Evolutionary conservation across 2,113 vertebrate species (phyloP).

Genomic region (Amphiprion ocellaris): DNA sequence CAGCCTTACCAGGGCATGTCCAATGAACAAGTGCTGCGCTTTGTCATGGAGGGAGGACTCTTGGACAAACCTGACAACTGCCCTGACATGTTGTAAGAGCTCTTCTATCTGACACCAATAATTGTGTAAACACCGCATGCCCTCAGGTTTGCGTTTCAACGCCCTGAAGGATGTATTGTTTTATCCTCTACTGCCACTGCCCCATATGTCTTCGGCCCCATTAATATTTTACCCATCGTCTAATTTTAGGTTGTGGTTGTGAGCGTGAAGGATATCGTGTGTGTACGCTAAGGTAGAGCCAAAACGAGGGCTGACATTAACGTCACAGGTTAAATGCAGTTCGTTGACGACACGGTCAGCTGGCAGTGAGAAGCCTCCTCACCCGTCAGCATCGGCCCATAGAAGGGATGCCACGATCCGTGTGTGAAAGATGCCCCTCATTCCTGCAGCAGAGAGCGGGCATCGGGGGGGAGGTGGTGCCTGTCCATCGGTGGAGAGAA

Average conservation of each 20-base stretch:
- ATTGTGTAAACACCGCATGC: not conserved
- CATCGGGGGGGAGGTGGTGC: conserved; percentile 47
- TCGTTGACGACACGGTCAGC: conserved; percentile 72
- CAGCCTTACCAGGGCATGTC: conserved; percentile 99
- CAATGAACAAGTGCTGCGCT: conserved; percentile 98
- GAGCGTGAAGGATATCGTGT: conserved; percentile 70
- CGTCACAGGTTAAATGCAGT: conserved; percentile 82
- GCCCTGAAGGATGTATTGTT: conserved; percentile 36
- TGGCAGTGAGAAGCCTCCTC: conserved; percentile 50
- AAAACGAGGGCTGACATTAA: conserved; percentile 70
- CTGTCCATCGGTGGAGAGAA: conserved; percentile 23
- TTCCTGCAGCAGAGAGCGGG: conserved; percentile 72
- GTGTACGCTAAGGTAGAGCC: conserved; percentile 48
- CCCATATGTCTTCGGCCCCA: conserved; percentile 2
- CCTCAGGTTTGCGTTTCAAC: not conserved
- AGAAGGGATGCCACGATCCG: conserved; percentile 80
- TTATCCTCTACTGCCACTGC: conserved; percentile 11
- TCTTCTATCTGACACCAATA: not conserved
- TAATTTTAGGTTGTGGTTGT: conserved; percentile 66
- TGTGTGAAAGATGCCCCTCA: conserved; percentile 81
- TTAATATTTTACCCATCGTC: conserved; percentile 41
- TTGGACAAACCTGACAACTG: conserved; percentile 98
- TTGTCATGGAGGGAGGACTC: conserved; percentile 98
- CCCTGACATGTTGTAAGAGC: conserved; percentile 95
- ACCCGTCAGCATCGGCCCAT: conserved; percentile 70